These are phyloP conservation scores for Phyllotreta cruciferae DNA, from an alignment of 2,888 invertebrate genomes.

Conservation along the genomic window DNA sequence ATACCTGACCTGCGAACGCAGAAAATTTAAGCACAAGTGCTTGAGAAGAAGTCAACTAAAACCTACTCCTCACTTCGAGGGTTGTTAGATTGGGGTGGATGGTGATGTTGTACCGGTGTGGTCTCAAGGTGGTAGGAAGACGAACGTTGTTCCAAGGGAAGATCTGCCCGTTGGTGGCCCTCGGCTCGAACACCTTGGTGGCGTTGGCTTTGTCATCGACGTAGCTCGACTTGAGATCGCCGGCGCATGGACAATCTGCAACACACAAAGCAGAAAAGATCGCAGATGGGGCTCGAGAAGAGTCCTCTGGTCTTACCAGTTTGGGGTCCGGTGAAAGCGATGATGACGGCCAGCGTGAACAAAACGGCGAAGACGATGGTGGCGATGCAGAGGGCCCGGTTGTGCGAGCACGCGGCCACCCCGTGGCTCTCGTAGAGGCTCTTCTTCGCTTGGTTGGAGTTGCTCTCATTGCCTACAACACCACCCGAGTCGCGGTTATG, in stretches of 20 bases:
- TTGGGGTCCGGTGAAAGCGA: constrained; percentile 90
- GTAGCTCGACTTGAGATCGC: constrained; percentile 69
- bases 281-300: too few species aligned
- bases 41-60: too few species aligned
- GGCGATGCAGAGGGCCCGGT: constrained; percentile 82
- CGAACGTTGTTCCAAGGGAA: constrained; percentile 81
- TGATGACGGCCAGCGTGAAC: constrained; percentile 83
- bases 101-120: constrained; percentile 85
- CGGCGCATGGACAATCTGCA: constrained; percentile 74
- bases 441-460: constrained; percentile 69
- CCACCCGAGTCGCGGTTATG: constrained; percentile 61
- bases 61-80: constrained; percentile 82
- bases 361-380: constrained; percentile 80
- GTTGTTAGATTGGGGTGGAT: constrained; percentile 93
- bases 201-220: constrained; percentile 70
- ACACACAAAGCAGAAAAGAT: too few species aligned
- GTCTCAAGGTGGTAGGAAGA: constrained; percentile 79
- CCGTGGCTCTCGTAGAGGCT: constrained; percentile 76
- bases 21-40: too few species aligned
- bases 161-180: constrained; percentile 76
- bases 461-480: constrained; percentile 68
- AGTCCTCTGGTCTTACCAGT: constrained; percentile 79
- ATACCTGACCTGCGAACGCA: constrained; percentile 89
- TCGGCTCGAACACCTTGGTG: constrained; percentile 69
- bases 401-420: constrained; percentile 87